phyloP scores from a whole-genome alignment of 2,113 vertebrate species.

The Lota lota region DNA sequence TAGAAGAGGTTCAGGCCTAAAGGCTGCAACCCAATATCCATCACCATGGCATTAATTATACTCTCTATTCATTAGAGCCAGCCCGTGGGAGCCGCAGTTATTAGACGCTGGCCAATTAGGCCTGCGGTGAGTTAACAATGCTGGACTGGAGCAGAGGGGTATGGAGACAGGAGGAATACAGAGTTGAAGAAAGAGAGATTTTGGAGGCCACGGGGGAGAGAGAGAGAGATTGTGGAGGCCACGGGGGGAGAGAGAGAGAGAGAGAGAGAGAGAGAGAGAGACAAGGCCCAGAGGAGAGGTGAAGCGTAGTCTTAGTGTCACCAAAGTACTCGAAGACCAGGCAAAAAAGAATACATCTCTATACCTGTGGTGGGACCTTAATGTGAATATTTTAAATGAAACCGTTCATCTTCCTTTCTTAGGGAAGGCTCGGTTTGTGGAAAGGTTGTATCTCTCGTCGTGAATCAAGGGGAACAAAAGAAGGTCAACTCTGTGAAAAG shows the following conservation, averaged over 20 bases:
- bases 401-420: conserved; percentile 9
- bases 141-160: conserved; percentile 36
- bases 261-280: conserved; percentile 24
- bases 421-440: background rate
- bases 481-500: background rate
- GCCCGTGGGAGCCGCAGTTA: conserved; percentile 58
- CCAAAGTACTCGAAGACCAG: no score
- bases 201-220: conserved; percentile 14
- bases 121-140: conserved; percentile 64
- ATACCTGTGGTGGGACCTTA: no score
- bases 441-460: background rate
- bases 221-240: background rate
- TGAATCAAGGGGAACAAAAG: no score
- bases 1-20: conserved; percentile 49
- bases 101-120: conserved; percentile 71
- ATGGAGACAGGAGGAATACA: conserved; percentile 33
- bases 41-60: conserved; percentile 71
- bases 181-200: conserved; percentile 20
- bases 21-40: conserved; percentile 59
- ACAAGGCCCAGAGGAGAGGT: conserved; percentile 27
- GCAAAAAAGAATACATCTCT: no score
- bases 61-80: conserved; percentile 68
- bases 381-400: conserved; percentile 2
- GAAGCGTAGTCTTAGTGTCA: conserved; percentile 29
- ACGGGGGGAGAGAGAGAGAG: conserved; percentile 32